These are phyloP conservation scores for Zeugodacus cucurbitae DNA, from an alignment of 1,140 invertebrate genomes.

Conservation along the genomic window DNA sequence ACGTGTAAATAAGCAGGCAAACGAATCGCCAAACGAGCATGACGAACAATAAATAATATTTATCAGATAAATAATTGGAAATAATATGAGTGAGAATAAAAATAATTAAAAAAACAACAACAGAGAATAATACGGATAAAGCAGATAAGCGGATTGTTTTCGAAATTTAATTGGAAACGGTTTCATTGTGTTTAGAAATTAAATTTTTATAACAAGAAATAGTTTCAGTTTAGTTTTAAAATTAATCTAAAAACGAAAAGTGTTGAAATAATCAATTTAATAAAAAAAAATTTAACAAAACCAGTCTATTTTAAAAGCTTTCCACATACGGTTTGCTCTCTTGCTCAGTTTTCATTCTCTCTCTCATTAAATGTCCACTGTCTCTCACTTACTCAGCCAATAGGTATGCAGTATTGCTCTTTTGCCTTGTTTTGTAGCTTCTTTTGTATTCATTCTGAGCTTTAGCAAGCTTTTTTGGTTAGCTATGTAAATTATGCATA, in stretches of 20 bases:
- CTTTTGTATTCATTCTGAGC: too few species aligned
- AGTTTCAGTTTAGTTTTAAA: not conserved
- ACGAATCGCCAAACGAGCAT: not conserved
- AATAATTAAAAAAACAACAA: not conserved
- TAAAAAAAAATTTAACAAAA: not conserved
- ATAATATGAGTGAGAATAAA: not conserved
- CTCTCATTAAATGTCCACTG: too few species aligned
- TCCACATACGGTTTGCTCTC: too few species aligned
- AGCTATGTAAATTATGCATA: too few species aligned
- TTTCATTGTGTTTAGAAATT: too few species aligned
- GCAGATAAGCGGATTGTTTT: not conserved
- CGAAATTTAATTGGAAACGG: not conserved
- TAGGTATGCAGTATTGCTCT: too few species aligned
- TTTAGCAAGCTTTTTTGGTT: too few species aligned
- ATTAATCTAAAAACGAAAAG: not conserved
- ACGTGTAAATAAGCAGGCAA: not conserved
- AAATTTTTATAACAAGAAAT: too few species aligned
- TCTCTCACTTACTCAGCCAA: too few species aligned
- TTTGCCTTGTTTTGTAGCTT: too few species aligned
- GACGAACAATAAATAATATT: not conserved
- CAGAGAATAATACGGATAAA: not conserved
- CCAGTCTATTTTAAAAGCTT: too few species aligned
- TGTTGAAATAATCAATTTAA: not conserved
- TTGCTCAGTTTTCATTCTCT: too few species aligned
- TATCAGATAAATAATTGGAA: not conserved